Conservation (phyloP, 2,797 vertebrate genomes). For the Holocentrus rufus region DNA sequence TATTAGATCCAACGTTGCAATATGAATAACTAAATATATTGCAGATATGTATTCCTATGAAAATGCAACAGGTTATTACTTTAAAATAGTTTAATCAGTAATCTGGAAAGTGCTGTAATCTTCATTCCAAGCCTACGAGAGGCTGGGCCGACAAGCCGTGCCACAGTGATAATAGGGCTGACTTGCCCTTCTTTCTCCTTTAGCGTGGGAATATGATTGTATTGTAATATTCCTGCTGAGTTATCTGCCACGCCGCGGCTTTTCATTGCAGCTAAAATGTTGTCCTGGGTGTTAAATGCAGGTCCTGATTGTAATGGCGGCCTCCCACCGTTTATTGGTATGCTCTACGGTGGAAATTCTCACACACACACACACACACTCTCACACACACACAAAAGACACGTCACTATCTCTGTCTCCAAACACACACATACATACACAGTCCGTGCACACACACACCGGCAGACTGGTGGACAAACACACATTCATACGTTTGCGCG, state of each 20-base stretch:
- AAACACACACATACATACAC: neutral
- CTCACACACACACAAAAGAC: constrained; percentile 15
- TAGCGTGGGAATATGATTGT: constrained; percentile 37
- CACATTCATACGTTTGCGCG: constrained; percentile 29
- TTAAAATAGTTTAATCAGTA: constrained; percentile 28
- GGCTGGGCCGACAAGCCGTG: neutral
- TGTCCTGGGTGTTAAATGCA: constrained; percentile 53
- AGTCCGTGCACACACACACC: neutral
- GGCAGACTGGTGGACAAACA: constrained; percentile 21
- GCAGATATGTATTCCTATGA: no score
- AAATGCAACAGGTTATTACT: constrained; percentile 1
- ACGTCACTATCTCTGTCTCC: constrained; percentile 18
- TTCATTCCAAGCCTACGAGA: constrained; percentile 1
- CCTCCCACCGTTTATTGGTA: constrained; percentile 43
- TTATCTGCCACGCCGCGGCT: constrained; percentile 30
- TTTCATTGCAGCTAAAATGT: constrained; percentile 52
- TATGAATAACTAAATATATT: no score
- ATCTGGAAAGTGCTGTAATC: constrained; percentile 31
- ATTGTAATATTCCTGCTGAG: constrained; percentile 40
- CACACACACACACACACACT: constrained; percentile 15
- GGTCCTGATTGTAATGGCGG: constrained; percentile 56
- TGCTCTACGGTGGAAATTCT: constrained; percentile 7
- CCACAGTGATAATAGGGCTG: constrained; percentile 11
- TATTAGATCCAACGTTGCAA: no score
- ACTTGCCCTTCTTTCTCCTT: constrained; percentile 8